These are phyloP conservation scores for Gymnarchus niloticus DNA, from an alignment of 2,113 vertebrate species.

Conservation along the genomic window DNA sequence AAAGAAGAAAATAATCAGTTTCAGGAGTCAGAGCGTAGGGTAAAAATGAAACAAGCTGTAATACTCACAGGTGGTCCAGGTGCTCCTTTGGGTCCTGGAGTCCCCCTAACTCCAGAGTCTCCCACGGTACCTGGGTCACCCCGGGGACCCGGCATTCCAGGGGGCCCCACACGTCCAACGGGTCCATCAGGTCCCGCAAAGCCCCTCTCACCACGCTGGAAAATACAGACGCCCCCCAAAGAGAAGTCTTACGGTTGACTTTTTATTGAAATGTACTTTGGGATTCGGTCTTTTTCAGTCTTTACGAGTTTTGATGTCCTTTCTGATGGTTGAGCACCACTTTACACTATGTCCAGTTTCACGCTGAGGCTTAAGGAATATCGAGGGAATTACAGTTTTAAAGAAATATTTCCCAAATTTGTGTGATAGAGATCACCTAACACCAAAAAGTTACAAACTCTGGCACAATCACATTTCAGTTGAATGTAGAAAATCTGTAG, in stretches of 20 bases:
- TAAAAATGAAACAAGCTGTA: neutral
- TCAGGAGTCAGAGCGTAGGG: neutral
- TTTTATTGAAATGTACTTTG: neutral
- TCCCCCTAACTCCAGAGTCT: constrained; percentile 56
- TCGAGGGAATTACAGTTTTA: too few species aligned
- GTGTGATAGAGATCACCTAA: neutral
- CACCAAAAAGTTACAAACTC: neutral
- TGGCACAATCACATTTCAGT: neutral
- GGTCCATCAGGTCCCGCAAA: constrained; percentile 44
- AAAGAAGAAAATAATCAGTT: too few species aligned
- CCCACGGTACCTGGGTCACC: constrained; percentile 55
- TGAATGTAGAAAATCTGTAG: neutral
- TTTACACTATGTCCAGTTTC: neutral
- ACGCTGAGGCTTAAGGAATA: too few species aligned
- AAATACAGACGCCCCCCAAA: neutral
- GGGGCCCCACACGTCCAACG: constrained; percentile 53
- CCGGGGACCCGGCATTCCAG: constrained; percentile 62
- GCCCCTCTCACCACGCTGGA: constrained; percentile 59
- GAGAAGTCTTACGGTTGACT: neutral
- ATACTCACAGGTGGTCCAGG: constrained; percentile 58
- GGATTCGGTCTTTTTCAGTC: neutral
- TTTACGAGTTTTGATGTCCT: neutral
- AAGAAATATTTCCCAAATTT: too few species aligned
- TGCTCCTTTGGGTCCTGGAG: constrained; percentile 57
- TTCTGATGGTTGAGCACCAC: neutral